Percentiles rank a stretch among this genome's conserved stretches.
These are phyloP conservation scores for Aphelocoma californica DNA, from an alignment of 2,797 vertebrate genomes.

Conservation along the genomic window DNA sequence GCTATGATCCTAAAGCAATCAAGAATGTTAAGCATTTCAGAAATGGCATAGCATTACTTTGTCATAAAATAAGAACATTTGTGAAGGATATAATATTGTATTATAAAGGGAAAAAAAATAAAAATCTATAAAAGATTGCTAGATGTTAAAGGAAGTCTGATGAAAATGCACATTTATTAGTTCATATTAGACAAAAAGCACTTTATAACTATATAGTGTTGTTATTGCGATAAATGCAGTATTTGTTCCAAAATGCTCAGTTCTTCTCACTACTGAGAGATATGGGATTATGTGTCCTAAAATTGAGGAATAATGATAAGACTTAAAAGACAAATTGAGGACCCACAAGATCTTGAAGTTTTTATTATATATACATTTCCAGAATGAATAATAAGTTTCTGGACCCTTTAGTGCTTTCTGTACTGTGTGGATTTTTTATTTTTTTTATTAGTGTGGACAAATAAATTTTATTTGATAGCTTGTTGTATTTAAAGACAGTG, in stretches of 20 bases:
- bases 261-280: conserved; percentile 11
- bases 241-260: conserved; percentile 48
- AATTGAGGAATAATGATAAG: conserved; percentile 61
- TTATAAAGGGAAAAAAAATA: background rate
- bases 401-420: conserved; percentile 25
- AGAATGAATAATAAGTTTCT: conserved; percentile 57
- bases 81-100: background rate
- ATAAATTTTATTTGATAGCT: conserved; percentile 89
- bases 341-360: conserved; percentile 40
- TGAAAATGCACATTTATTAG: conserved; percentile 28
- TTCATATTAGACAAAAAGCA: conserved; percentile 32
- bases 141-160: conserved; percentile 26
- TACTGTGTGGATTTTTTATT: conserved; percentile 19
- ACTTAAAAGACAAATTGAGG: conserved; percentile 51
- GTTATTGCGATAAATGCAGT: conserved; percentile 12
- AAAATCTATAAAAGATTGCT: background rate
- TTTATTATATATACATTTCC: conserved; percentile 27
- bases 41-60: background rate
- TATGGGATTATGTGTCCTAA: conserved; percentile 40
- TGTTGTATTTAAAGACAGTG: conserved; percentile 89
- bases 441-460: conserved; percentile 78
- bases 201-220: background rate
- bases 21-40: conserved; percentile 7
- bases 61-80: background rate
- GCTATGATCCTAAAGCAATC: background rate